Evolutionary conservation across 2,888 invertebrate genomes (phyloP).

Genomic region (Melinaea menophilus): DNA sequence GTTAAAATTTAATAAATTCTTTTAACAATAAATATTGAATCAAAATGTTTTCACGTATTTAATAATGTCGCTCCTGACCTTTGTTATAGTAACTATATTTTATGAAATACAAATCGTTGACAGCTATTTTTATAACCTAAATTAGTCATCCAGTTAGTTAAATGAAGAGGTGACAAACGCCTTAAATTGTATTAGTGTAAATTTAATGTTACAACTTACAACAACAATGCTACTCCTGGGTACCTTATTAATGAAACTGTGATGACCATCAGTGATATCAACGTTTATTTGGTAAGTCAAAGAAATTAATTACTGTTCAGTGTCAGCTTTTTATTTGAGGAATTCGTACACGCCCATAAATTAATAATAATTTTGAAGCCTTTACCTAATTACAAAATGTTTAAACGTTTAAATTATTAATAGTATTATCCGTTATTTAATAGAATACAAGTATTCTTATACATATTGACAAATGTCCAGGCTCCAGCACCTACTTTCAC

Average conservation of each 20-base stretch:
- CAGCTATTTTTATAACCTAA: conserved; percentile 68
- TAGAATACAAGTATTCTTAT: conserved; percentile 7
- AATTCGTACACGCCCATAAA: conserved; percentile 32
- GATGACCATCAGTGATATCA: conserved; percentile 33
- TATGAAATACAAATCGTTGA: conserved; percentile 16
- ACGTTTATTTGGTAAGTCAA: conserved; percentile 35
- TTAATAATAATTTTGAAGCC: neutral
- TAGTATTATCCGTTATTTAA: neutral
- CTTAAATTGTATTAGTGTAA: conserved; percentile 40
- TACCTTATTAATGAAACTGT: conserved; percentile 27
- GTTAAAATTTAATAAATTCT: conserved; percentile 5
- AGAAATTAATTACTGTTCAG: conserved; percentile 11
- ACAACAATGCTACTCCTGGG: conserved; percentile 30
- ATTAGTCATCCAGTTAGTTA: conserved; percentile 51
- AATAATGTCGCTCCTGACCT: conserved; percentile 14
- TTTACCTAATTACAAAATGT: neutral
- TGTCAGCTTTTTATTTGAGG: conserved; percentile 16
- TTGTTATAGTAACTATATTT: conserved; percentile 11
- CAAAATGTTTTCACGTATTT: conserved; percentile 10
- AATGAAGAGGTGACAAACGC: conserved; percentile 56
- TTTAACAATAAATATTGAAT: conserved; percentile 4
- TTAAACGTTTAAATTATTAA: neutral
- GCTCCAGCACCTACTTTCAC: conserved; percentile 20
- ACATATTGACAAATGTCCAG: conserved; percentile 14
- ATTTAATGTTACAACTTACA: conserved; percentile 25